These are phyloP conservation scores for Fregata magnificens DNA, from an alignment of 2,113 vertebrate species.

Conservation along the genomic window DNA sequence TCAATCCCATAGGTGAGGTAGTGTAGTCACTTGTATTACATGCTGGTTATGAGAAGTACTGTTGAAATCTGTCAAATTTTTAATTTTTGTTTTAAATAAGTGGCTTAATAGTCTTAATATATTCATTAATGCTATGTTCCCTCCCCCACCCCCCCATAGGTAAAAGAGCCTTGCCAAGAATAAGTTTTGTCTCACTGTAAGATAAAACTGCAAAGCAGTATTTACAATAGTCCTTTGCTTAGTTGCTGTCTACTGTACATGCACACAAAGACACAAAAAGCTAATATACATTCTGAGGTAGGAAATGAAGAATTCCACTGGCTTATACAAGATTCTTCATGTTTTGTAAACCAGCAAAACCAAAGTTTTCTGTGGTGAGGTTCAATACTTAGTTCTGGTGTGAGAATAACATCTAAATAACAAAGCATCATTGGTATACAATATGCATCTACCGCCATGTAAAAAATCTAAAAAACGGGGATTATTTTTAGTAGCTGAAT, in stretches of 20 bases:
- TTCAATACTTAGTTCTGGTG: conserved; percentile 60
- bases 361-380: conserved; percentile 56
- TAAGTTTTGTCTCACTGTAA: conserved; percentile 35
- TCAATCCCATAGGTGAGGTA: conserved; percentile 78
- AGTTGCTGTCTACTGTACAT: conserved; percentile 36
- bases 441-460: neutral
- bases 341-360: conserved; percentile 70
- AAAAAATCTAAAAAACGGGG: neutral
- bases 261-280: conserved; percentile 55
- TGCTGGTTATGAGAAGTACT: conserved; percentile 68
- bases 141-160: no score
- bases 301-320: conserved; percentile 76
- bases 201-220: conserved; percentile 57
- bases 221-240: conserved; percentile 66
- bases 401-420: conserved; percentile 33
- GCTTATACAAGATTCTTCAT: conserved; percentile 71
- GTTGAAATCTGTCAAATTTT: conserved; percentile 30
- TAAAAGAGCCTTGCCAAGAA: conserved; percentile 4
- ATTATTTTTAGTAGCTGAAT: conserved; percentile 2
- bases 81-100: conserved; percentile 37
- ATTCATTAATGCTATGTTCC: conserved; percentile 69
- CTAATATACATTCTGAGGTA: conserved; percentile 75
- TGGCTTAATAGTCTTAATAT: conserved; percentile 37
- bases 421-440: neutral
- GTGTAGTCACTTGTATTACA: conserved; percentile 71